Conservation (phyloP, 53 echinoderm and acorn worm species). For the Holothuria leucospilota region DNA sequence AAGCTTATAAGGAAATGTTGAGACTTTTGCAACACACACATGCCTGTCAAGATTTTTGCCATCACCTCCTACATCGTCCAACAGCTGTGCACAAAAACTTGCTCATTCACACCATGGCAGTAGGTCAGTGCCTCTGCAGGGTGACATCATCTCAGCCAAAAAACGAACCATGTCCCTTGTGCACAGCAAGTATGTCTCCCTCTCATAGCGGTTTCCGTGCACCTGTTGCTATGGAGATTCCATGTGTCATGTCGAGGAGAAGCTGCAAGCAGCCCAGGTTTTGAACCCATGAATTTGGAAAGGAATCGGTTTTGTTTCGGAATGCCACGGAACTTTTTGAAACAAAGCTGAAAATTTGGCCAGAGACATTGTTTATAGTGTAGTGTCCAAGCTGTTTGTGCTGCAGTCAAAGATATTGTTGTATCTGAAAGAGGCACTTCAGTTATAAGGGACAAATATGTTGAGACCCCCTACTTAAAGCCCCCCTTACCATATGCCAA, state of each 20-base stretch:
- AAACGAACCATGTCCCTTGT: slow-evolving; percentile 5
- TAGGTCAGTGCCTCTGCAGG: slow-evolving; percentile 1
- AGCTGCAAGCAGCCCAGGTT: slow-evolving; percentile 27
- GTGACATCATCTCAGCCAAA: slow-evolving; percentile 23
- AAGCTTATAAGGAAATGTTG: too few species aligned
- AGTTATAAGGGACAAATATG: too few species aligned
- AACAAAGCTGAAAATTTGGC: slow-evolving; percentile 51
- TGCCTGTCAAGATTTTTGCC: slow-evolving; percentile 43
- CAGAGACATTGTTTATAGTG: slow-evolving; percentile 37
- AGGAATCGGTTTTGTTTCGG: slow-evolving; percentile 53
- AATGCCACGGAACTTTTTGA: slow-evolving; percentile 51
- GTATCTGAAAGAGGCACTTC: too few species aligned
- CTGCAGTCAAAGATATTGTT: too few species aligned
- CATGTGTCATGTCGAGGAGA: slow-evolving; percentile 53
- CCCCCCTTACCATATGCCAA: too few species aligned
- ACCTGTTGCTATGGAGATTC: slow-evolving; percentile 42
- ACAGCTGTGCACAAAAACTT: slow-evolving; percentile 24
- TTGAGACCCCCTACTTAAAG: too few species aligned
- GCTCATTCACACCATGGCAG: slow-evolving; percentile 4
- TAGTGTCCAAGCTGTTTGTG: not conserved
- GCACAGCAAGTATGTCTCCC: slow-evolving; percentile 30
- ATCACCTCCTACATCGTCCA: slow-evolving; percentile 37
- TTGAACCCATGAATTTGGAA: slow-evolving; percentile 5
- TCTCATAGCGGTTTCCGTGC: slow-evolving; percentile 42
- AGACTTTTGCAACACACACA: slow-evolving; percentile 23